Evolutionary conservation across 2,113 vertebrate genomes (phyloP), one percentile per base, ranked within the genome.

Genomic region (Drymodes brunneopygia): DNA sequence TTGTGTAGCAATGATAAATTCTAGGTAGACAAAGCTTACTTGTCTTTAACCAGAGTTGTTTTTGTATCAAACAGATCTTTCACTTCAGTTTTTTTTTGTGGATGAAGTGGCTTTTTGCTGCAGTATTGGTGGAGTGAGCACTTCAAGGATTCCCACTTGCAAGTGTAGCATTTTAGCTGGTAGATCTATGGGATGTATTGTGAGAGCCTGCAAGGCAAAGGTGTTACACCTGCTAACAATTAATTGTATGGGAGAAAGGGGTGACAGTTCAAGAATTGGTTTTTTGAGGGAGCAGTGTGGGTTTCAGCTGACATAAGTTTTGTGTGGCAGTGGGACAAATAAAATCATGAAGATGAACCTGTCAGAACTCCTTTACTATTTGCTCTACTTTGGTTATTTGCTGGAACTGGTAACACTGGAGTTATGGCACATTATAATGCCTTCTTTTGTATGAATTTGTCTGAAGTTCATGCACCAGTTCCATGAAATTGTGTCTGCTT

Each of bases 1-100:
- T 79, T 75, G 8, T 33, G 10, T 71, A 78, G 20, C 7, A 56
- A 6, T 79, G 10, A 6, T 80, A 2, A 87, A 67, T 28, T 75
- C 5, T 33, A 44, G 28, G 4, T 53, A 57, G 25, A 25, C 17
- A 42, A 40, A 74, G 6, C 1, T 60, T 35, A 15, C 5, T 54
- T 62, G 18, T 10, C 6, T 70, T 71, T 24, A 53, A 84, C 9
- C n/a, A n/a, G n/a, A n/a, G n/a, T n/a, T n/a, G n/a, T n/a, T 56
- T 60, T 79, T 56, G 7, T 64, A 53, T 48, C 22, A 29, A 91
- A 69, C 9, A 11, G 4, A n/a, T 74, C 5, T 61, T 42, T 15
- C 14, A 13, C 42, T 42, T 64, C 28, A 28, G 0, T 0, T 61
- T 20, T 17, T 0, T 61, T 20, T 17, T 14, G 12, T 36, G 18